A percentile compares a stretch with the other conserved stretches of the same genome.
Evolutionary conservation across 2,113 vertebrate species (phyloP).

Genomic region (Elachura formosa): DNA sequence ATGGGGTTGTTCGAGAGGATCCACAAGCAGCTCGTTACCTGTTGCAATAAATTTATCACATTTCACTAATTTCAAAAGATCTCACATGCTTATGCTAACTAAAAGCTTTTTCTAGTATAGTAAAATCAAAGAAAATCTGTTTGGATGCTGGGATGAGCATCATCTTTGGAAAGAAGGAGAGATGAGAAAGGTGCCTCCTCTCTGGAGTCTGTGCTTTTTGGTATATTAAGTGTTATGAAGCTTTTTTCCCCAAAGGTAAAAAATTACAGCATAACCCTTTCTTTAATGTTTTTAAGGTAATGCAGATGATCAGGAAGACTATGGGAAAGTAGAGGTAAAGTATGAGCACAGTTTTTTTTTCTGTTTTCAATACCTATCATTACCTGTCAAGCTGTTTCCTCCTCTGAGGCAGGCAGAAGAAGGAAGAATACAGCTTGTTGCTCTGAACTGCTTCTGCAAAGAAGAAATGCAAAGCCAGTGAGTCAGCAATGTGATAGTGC

Average conservation of each 20-base stretch:
- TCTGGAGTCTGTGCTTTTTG: background rate
- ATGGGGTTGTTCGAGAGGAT: background rate
- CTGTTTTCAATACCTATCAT: background rate
- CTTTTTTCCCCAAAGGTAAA: background rate
- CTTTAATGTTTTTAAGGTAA: slow-evolving; percentile 41
- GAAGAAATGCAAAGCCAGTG: background rate
- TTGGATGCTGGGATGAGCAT: background rate
- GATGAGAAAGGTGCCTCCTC: background rate
- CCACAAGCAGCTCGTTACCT: background rate
- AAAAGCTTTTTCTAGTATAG: background rate
- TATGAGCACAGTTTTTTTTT: background rate
- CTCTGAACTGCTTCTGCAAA: background rate
- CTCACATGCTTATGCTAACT: background rate
- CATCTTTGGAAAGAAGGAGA: background rate
- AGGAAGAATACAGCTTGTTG: background rate
- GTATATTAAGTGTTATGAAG: background rate
- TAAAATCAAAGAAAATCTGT: background rate
- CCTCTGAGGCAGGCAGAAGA: background rate
- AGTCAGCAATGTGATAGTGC: background rate
- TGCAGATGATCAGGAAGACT: background rate
- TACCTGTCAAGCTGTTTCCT: background rate
- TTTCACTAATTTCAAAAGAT: background rate
- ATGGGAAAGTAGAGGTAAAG: slow-evolving; percentile 42
- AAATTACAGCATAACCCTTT: background rate
- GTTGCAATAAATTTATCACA: background rate